Base-by-base conservation (phyloP, 2,113 vertebrate genomes). In the Mesoclemmys tuberculata region DNA sequence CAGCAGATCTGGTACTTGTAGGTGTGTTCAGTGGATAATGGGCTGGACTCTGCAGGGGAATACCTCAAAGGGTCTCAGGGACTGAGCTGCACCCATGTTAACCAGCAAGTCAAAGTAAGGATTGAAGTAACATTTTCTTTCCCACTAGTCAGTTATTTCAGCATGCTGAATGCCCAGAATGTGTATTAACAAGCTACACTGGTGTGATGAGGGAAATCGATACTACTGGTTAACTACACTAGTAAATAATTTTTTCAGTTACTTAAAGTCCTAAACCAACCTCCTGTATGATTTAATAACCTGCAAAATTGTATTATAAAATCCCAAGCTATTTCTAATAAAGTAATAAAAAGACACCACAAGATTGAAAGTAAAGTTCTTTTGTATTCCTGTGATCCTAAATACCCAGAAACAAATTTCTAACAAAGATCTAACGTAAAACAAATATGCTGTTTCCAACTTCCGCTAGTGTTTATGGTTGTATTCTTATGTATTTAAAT, bases 131-230 rank as follows among this genome's bases (percentile, higher is more conserved):
- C n/a, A 95, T 19, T 68, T 41, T 88, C 1, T 77, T n/a, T 38
- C 10, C 12, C 27, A 85, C 79, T 4, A 90, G 21, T 35, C 81
- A 48, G 83, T 86, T 93, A 79, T 80, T 95, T 95, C 77, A 93
- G n/a, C 71, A 94, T 4, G 2, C 46, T 84, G 52, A 89, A 87
- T 61, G 78, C 2, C 4, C n/a, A 29, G n/a, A 52, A 44, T 80
- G 88, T 48, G 10, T 64, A 49, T 75, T 74, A 91, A 90, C 5
- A 90, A 91, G 2, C 0, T 48, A 1, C 31, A 54, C 83, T 22
- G 55, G 24, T 84, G 87, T 21, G 21, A 14, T 46, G 22, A 52
- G 12, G 16, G 61, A 89, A 92, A 92, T 51, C 46, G 94, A 31
- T 71, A 90, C 18, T 10, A 77, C 1, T 71, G 89, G 64, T 29